These are phyloP conservation scores for Meteorus colon DNA, from an alignment of 2,888 invertebrate genomes.

Conservation along the genomic window DNA sequence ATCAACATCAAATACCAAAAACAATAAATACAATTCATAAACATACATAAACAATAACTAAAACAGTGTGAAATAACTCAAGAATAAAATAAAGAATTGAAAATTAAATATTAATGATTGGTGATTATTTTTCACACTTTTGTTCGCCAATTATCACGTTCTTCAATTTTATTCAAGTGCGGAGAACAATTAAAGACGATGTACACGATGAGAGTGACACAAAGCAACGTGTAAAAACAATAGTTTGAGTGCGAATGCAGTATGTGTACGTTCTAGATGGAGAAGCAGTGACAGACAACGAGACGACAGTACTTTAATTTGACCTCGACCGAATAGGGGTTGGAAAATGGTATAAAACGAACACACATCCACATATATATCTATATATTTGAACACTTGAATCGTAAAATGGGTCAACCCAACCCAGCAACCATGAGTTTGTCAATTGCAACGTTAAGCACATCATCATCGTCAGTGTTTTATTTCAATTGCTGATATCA, in stretches of 20 bases:
- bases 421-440: slow-evolving; percentile 54
- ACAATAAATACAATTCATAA: not conserved
- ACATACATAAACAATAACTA: not conserved
- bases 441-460: not conserved
- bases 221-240: not conserved
- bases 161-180: not conserved
- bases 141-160: not conserved
- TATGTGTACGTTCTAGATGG: not conserved
- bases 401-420: slow-evolving; percentile 61
- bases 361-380: slow-evolving; percentile 13
- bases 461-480: not conserved
- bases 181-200: not conserved
- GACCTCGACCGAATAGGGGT: slow-evolving; percentile 40
- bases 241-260: not conserved
- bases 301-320: slow-evolving; percentile 32
- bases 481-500: not conserved
- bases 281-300: not conserved
- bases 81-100: too few species aligned
- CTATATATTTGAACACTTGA: slow-evolving; percentile 18
- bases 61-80: too few species aligned
- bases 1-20: not conserved
- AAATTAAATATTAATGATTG: not conserved
- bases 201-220: not conserved
- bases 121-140: not conserved
- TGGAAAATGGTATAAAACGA: not conserved